phyloP scores from a whole-genome alignment of 2,888 invertebrate genomes.

The Plemyria rubiginata region DNA sequence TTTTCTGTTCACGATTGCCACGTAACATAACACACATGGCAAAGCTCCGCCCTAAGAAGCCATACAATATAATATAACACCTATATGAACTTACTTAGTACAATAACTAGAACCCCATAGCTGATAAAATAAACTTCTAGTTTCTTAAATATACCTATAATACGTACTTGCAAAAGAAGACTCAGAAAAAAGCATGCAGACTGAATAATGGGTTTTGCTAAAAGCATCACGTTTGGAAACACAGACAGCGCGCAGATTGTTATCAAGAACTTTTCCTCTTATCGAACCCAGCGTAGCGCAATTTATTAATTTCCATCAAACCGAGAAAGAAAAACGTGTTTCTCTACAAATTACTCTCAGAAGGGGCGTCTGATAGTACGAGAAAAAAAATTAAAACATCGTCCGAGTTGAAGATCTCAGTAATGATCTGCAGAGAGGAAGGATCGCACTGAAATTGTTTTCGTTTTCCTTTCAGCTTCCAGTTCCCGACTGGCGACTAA shows the following conservation, averaged over 20 bases:
- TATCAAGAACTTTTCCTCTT: slow-evolving; percentile 35
- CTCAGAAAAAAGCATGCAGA: slow-evolving; percentile 13
- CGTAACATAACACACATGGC: too few species aligned
- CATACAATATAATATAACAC: too few species aligned
- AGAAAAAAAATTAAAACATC: slow-evolving; percentile 62
- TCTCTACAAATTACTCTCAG: slow-evolving; percentile 57
- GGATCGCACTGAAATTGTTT: slow-evolving; percentile 69
- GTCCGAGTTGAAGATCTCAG: slow-evolving; percentile 63
- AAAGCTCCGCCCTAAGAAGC: too few species aligned
- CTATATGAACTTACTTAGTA: too few species aligned
- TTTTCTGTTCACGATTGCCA: too few species aligned
- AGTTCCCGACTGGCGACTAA: slow-evolving; percentile 28
- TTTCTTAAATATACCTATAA: too few species aligned
- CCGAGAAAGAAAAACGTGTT: slow-evolving; percentile 55
- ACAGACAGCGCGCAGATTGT: slow-evolving; percentile 30
- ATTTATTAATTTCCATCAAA: slow-evolving; percentile 57
- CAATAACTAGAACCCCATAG: too few species aligned
- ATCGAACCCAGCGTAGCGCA: slow-evolving; percentile 41
- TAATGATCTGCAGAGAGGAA: slow-evolving; percentile 67
- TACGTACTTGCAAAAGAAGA: background rate
- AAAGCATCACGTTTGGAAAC: slow-evolving; percentile 35
- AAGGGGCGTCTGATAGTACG: slow-evolving; percentile 55
- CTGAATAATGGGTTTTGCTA: slow-evolving; percentile 27
- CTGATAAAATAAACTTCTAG: too few species aligned
- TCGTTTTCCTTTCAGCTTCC: slow-evolving; percentile 60